Evolutionary conservation across 2,113 vertebrate genomes (phyloP).

Genomic region (Tricholaema leucomelas): DNA sequence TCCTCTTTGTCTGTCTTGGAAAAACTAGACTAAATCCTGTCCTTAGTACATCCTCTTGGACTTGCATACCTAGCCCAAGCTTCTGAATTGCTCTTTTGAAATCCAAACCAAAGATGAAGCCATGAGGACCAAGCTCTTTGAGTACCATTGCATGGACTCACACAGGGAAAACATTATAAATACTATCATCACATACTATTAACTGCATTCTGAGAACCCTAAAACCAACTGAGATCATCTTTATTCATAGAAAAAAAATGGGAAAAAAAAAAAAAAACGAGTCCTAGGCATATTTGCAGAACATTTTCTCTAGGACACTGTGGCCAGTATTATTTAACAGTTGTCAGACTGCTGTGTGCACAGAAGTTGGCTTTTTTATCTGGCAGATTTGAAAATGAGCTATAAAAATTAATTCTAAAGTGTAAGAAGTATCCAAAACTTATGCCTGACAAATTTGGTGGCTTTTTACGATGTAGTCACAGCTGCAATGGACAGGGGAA

Average conservation of each 20-base stretch:
- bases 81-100: neutral
- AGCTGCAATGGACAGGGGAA: too few species aligned
- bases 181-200: neutral
- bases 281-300: neutral
- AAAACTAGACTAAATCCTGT: neutral
- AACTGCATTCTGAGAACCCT: constrained; percentile 15
- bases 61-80: neutral
- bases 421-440: neutral
- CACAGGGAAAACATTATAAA: neutral
- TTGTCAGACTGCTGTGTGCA: neutral
- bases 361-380: neutral
- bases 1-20: neutral
- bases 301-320: neutral
- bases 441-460: too few species aligned
- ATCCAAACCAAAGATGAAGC: neutral
- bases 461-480: too few species aligned
- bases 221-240: constrained; percentile 20
- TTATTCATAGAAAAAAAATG: neutral
- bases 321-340: neutral
- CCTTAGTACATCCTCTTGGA: neutral
- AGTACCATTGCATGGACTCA: neutral
- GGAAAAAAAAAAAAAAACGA: neutral
- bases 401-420: neutral
- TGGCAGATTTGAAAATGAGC: neutral
- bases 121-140: neutral